Conservation (phyloP, 2,113 vertebrate genomes). For the Martes martes region DNA sequence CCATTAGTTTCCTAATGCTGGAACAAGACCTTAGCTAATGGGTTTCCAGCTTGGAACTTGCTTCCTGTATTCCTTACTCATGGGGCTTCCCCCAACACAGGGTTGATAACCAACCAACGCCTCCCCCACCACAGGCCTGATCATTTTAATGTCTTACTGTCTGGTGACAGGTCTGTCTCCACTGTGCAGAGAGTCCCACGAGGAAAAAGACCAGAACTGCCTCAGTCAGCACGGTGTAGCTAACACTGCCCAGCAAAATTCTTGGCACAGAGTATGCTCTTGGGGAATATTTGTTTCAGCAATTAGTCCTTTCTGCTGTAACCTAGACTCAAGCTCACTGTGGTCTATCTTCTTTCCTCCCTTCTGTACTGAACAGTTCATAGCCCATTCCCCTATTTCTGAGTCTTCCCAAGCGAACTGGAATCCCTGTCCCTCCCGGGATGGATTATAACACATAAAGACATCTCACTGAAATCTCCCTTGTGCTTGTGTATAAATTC, state of each 20-base stretch:
- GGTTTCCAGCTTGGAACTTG: neutral
- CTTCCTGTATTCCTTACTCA: neutral
- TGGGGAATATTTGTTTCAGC: neutral
- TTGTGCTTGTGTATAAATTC: neutral
- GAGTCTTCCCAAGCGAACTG: neutral
- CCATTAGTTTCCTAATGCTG: neutral
- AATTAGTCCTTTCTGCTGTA: neutral
- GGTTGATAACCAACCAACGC: neutral
- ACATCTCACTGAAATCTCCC: neutral
- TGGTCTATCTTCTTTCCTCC: neutral
- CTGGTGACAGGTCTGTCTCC: neutral
- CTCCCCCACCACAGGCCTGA: neutral
- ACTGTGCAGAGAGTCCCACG: neutral
- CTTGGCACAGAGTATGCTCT: neutral
- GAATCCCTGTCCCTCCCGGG: neutral
- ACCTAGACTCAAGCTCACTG: neutral
- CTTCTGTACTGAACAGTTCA: neutral
- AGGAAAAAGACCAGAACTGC: neutral
- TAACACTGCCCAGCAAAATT: neutral
- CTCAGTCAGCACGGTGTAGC: neutral
- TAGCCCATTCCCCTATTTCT: neutral
- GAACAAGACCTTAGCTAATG: neutral
- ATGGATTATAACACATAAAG: neutral
- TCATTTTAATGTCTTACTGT: neutral
- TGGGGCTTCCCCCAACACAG: neutral